Conservation (phyloP, 1,140 invertebrate genomes). For the Drosophila funebris region DNA sequence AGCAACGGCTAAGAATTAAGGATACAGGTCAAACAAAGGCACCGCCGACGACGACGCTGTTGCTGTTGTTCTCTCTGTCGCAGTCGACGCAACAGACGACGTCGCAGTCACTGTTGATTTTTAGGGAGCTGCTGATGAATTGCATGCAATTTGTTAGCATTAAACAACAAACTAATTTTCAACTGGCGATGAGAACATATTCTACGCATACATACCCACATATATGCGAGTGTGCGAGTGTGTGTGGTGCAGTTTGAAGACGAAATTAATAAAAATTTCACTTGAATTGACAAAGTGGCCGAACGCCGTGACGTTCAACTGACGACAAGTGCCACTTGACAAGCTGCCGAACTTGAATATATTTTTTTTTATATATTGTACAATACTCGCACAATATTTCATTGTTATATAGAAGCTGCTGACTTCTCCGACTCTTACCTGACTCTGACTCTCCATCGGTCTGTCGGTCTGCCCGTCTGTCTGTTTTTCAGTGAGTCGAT, state of each 20-base stretch:
- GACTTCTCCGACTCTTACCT: constrained; percentile 31
- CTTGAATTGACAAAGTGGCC: constrained; percentile 83
- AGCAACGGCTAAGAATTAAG: constrained; percentile 67
- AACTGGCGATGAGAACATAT: constrained; percentile 60
- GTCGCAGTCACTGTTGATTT: constrained; percentile 13
- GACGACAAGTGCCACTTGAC: constrained; percentile 82
- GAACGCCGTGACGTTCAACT: constrained; percentile 79
- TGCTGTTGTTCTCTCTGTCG: neutral
- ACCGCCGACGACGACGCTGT: constrained; percentile 42
- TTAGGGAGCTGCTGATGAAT: constrained; percentile 64
- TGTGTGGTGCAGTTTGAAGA: constrained; percentile 67
- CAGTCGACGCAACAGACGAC: neutral
- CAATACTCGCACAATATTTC: constrained; percentile 58
- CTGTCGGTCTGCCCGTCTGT: constrained; percentile 27
- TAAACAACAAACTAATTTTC: constrained; percentile 70
- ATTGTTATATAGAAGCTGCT: constrained; percentile 72
- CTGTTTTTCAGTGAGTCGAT: constrained; percentile 35
- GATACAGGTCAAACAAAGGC: constrained; percentile 72
- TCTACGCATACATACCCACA: constrained; percentile 25
- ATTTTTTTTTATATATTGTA: constrained; percentile 50
- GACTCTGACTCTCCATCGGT: constrained; percentile 30
- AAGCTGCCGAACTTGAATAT: constrained; percentile 81
- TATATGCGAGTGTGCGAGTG: constrained; percentile 28
- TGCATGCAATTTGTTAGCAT: constrained; percentile 78
- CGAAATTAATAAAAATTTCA: constrained; percentile 83